Evolutionary conservation across 2,113 vertebrate genomes (phyloP).

Genomic region (Cheirogaleus medius): DNA sequence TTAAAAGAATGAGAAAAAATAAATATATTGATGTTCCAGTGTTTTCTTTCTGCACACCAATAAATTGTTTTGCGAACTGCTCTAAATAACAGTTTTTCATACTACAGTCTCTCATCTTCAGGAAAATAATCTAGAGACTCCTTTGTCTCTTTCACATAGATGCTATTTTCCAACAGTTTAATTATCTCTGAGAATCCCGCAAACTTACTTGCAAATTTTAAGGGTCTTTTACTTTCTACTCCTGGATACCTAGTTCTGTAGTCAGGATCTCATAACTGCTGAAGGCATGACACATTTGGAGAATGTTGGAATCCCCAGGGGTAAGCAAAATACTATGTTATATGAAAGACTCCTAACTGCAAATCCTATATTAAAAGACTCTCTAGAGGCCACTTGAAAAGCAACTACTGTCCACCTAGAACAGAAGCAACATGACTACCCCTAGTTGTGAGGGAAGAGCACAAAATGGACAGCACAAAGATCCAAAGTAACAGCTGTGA

Average conservation of each 20-base stretch:
- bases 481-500: neutral
- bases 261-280: neutral
- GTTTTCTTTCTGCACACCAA: neutral
- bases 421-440: neutral
- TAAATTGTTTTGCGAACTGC: slow-evolving; percentile 13
- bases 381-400: neutral
- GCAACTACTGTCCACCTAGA: neutral
- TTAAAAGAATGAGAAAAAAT: slow-evolving; percentile 7
- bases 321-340: neutral
- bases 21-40: neutral
- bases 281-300: neutral
- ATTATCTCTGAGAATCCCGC: neutral
- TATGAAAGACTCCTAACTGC: neutral
- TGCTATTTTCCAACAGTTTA: slow-evolving; percentile 6
- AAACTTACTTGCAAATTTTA: slow-evolving; percentile 2
- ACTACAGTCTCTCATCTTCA: neutral
- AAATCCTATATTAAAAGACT: neutral
- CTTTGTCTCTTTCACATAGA: slow-evolving; percentile 15
- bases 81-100: slow-evolving; percentile 38
- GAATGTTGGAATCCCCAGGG: neutral
- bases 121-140: neutral
- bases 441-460: neutral
- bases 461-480: neutral
- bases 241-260: neutral
- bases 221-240: neutral